A percentile compares a stretch with the other conserved stretches of the same genome.
These are phyloP conservation scores for Diadema setosum DNA, from an alignment of 35 echinoderm and acorn worm species.

Conservation along the genomic window DNA sequence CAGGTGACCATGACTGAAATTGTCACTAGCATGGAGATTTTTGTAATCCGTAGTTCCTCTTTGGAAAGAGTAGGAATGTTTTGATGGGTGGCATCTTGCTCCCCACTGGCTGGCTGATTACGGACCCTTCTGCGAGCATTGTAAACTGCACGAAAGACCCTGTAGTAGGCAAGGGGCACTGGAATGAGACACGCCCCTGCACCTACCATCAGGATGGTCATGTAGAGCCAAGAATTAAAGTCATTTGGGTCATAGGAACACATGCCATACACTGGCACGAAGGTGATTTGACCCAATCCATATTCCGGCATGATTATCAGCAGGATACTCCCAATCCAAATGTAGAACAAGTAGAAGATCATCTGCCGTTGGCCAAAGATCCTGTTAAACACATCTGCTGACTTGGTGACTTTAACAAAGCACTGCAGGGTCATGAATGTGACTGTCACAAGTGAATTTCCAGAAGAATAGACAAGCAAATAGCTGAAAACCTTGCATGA, in stretches of 20 bases:
- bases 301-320: conserved; percentile 8
- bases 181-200: background rate
- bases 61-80: background rate
- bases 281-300: conserved; percentile 21
- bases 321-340: background rate
- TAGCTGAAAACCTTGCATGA: background rate
- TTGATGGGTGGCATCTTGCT: background rate
- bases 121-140: conserved; percentile 7
- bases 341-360: background rate
- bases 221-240: conserved; percentile 20
- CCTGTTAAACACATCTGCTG: background rate
- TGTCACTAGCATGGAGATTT: conserved; percentile 48
- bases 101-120: background rate
- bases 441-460: background rate
- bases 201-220: background rate
- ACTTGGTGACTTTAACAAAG: background rate
- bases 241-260: conserved; percentile 33
- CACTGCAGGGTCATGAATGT: background rate
- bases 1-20: conserved; percentile 52
- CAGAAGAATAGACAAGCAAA: background rate
- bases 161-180: conserved; percentile 55
- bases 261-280: background rate
- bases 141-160: conserved; percentile 31
- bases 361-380: background rate
- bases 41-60: conserved; percentile 50